Percentiles rank a stretch among this genome's conserved stretches.
phyloP scores from a whole-genome alignment of 2,888 invertebrate genomes.

The Napeogenes inachia region DNA sequence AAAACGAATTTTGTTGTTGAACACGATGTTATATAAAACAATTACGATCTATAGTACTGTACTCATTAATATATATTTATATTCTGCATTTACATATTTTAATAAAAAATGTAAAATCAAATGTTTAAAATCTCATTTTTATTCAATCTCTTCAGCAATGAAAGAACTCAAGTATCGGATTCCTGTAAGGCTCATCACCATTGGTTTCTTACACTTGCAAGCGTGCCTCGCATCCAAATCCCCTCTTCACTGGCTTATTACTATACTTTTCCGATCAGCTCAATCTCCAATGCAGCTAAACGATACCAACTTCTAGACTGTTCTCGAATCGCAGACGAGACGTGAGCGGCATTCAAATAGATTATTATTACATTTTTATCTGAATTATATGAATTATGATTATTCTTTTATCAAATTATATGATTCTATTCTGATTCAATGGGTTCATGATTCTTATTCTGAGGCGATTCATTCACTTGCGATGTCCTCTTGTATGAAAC shows the following conservation, averaged over 20 bases:
- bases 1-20: constrained; percentile 25
- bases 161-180: not conserved
- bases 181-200: not conserved
- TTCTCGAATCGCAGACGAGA: not conserved
- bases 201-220: constrained; percentile 5
- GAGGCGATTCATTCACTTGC: too few relatives aligned
- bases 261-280: constrained; percentile 5
- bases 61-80: too few relatives aligned
- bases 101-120: too few relatives aligned
- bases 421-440: too few relatives aligned
- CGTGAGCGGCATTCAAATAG: too few relatives aligned
- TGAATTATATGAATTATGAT: too few relatives aligned
- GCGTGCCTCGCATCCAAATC: constrained; percentile 30
- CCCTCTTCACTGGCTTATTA: constrained; percentile 17
- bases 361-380: too few relatives aligned
- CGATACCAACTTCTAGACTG: not conserved
- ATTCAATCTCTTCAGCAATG: not conserved
- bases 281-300: constrained; percentile 1
- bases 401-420: too few relatives aligned
- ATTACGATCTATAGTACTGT: too few relatives aligned
- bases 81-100: too few relatives aligned
- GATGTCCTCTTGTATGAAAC: not conserved
- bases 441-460: too few relatives aligned
- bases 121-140: not conserved
- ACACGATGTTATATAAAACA: too few relatives aligned